Base-by-base conservation (phyloP, 2,888 invertebrate genomes). In the Troides oblongomaculatus region DNA sequence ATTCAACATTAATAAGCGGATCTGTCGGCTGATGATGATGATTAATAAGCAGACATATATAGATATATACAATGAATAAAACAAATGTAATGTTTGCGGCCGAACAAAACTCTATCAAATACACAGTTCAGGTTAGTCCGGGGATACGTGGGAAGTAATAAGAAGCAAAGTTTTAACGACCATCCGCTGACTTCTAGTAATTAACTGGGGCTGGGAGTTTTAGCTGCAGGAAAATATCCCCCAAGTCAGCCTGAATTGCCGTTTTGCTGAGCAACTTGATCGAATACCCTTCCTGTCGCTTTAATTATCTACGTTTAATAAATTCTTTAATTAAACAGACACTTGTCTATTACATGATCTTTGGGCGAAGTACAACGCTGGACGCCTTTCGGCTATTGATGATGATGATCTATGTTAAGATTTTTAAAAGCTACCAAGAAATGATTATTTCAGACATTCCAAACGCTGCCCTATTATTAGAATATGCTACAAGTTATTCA, bases 141-240 rank as follows among this genome's bases (percentile, higher is more conserved):
- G n/a, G n/a, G 53, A 18, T n/a, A n/a, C n/a, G n/a, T 39, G n/a
- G 53, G 53, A 53, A 53, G 53, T 53, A 61, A 61, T 61, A 36
- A 61, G 43, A n/a, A n/a, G 36, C 61, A 61, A 61, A 61, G 61
- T 61, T 61, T 39, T 39, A 61, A 61, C 21, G 61, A 43, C 61
- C 39, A 36, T 18, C 36, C 61, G 39, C 39, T 61, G 36, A 39
- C 61, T 61, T 39, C 61, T 10, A n/a, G 36, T 61, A 39, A 61
- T 61, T 39, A 61, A 61, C 61, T 61, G n/a, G n/a, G 18, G 21
- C 61, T 39, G 21, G 21, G 21, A 61, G 39, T 61, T 61, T 10
- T 21, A 14, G 25, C 59, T 43, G 12, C n/a, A n/a, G 21, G 36
- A 61, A 61, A 39, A n/a, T 61, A n/a, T 53, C 53, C 53, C 53